A percentile compares a stretch with the other conserved stretches of the same genome.
Evolutionary conservation across 2,888 invertebrate species (phyloP).

Genomic region (Aphrophora alni): DNA sequence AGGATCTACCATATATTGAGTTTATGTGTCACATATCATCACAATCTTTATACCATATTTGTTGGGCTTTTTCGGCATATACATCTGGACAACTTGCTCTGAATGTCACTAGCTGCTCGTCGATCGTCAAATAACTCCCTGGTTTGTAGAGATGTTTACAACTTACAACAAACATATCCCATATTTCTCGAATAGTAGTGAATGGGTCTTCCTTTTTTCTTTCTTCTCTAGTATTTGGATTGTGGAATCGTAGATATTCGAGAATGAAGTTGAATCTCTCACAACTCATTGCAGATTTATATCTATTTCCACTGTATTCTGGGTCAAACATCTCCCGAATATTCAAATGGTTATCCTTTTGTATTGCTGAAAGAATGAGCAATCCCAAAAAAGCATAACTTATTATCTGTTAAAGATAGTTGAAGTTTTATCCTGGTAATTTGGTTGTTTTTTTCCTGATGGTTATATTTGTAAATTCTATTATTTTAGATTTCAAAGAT

Average conservation of each 20-base stretch:
- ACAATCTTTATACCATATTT: no score
- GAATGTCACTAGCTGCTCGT: constrained; percentile 41
- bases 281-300: no score
- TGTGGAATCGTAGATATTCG: constrained; percentile 34
- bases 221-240: constrained; percentile 22
- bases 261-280: no score
- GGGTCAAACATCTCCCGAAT: constrained; percentile 25
- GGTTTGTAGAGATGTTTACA: constrained; percentile 34
- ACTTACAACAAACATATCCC: no score
- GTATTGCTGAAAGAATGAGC: constrained; percentile 9
- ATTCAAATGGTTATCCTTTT: no score
- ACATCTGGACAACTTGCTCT: constrained; percentile 38
- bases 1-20: constrained; percentile 40
- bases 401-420: constrained; percentile 23
- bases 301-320: no score
- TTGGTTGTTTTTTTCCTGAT: constrained; percentile 22
- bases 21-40: no score
- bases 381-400: constrained; percentile 28
- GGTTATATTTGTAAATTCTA: constrained; percentile 6
- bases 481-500: no score
- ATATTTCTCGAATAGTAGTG: constrained; percentile 36
- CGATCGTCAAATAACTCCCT: constrained; percentile 33
- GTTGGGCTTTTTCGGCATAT: no score
- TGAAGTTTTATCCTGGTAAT: constrained; percentile 14
- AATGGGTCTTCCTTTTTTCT: constrained; percentile 37